Base-by-base conservation (phyloP, 2,888 invertebrate genomes). In the Tinea pellionella region DNA sequence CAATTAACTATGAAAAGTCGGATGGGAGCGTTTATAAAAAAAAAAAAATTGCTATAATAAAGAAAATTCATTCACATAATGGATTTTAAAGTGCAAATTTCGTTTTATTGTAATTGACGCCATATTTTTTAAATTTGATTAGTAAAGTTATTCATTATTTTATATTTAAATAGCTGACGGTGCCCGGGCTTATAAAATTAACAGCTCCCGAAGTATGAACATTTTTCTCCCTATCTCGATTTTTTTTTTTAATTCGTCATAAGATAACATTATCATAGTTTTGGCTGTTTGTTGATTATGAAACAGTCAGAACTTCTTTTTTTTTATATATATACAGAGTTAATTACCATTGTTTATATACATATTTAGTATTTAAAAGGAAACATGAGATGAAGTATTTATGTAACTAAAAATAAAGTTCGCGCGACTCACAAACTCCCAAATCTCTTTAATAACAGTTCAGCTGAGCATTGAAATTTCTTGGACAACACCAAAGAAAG, bases 401-500 rank as follows among this genome's bases (percentile, higher is more conserved):
- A 37, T 37, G 37, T 37, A 37, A 37, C 37, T 2, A 7, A 37
- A n/a, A 37, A 37, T n/a, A 37, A 37, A 37, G 11, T n/a, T 15
- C 8, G 3, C 7, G 47, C 15, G 47, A 15, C 15, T 47, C 13
- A 15, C n/a, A 47, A 47, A 47, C 47, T 18, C 53, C 19, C 18
- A 47, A 47, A 47, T 47, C 47, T 9, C 47, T 19, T 47, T 53
- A 53, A 53, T 53, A 53, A 16, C 53, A 16, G 11, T 24, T 53
- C 24, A 24, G 53, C 24, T 53, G n/a, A 53, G 53, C 53, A 24
- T 53, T 53, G 53, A 53, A 53, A 53, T 53, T 53, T 24, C 24
- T 32, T n/a, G 15, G 32, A 57, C 19, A 6, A 30, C 29, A 13
- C 16, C 57, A 32, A 55, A 57, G 57, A 57, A 57, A 57, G 12